phyloP scores from a whole-genome alignment of 2,888 invertebrate species.

The Siphlonurus alternatus region DNA sequence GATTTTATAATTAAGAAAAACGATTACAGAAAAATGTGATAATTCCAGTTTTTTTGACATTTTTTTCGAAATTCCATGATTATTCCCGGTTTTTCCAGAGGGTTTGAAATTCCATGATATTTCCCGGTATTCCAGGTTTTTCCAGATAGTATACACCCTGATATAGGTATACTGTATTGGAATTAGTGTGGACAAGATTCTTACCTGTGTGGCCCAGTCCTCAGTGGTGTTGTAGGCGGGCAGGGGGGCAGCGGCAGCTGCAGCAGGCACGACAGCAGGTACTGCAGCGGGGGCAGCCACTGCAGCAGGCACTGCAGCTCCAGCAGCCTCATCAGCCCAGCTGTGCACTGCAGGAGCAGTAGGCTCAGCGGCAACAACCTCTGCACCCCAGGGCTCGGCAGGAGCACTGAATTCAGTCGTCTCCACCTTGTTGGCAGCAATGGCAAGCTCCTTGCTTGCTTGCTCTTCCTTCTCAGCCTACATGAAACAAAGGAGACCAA shows the following conservation, averaged over 20 bases:
- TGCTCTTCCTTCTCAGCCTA: constrained; percentile 89
- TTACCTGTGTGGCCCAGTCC: constrained; percentile 28
- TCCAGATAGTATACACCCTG: too few species aligned
- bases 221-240: constrained; percentile 19
- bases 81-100: too few species aligned
- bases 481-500: constrained; percentile 11
- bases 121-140: too few species aligned
- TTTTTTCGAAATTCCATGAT: too few species aligned
- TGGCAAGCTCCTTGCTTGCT: constrained; percentile 60
- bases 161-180: too few species aligned
- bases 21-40: too few species aligned
- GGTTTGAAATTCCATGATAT: too few species aligned
- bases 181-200: too few species aligned
- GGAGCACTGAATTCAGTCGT: constrained; percentile 29
- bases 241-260: constrained; percentile 18
- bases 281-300: constrained; percentile 22
- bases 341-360: constrained; percentile 22
- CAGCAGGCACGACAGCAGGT: constrained; percentile 22
- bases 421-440: constrained; percentile 28
- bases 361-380: constrained; percentile 25
- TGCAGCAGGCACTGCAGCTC: constrained; percentile 22
- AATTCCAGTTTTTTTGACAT: too few species aligned
- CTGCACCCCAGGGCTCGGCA: constrained; percentile 35
- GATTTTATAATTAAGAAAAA: too few species aligned
- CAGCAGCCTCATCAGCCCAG: constrained; percentile 22